Base-by-base conservation (phyloP, 2,113 vertebrate genomes). In the Oncorhynchus tshawytscha region DNA sequence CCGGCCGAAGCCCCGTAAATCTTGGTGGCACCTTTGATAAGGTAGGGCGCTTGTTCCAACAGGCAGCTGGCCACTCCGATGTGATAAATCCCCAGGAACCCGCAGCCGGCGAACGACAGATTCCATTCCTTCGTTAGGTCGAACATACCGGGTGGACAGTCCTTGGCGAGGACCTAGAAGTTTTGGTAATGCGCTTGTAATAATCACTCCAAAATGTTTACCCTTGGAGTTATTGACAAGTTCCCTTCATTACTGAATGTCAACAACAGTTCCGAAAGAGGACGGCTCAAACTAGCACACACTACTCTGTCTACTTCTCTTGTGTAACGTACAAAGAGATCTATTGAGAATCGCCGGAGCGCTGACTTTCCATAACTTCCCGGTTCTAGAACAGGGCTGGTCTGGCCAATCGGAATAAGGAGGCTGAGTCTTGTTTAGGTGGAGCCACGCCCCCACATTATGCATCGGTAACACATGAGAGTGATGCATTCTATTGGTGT, bases 31-130 rank as follows among this genome's bases (percentile, higher is more conserved):
- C 92, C 89, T 29, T 76, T 85, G 29, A 97, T 59, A 1, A 98
- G 85, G 79, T 92, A 92, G 0, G 96, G 96, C 1, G 96, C 96
- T 51, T 86, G 93, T 84, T 98, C 96, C 87, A 92, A 88, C 76
- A 97, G 87, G 67, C 96, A 97, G 77, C 86, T 92, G 72, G 95
- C 93, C 0, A 92, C 97, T 20, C 97, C 96, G 67, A 97, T 66
- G 87, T 97, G 93, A 72, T 98, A 98, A 71, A 95, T 87, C 5
- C 94, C 95, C 82, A 98, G 69, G 84, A 98, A 98, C 45, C 96
- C 96, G 84, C 96, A 97, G 5, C 96, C 97, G 1, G 92, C 91
- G 82, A 97, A 98, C 3, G 96, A 98, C 68, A 98, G 78, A 81
- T 92, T 97, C 96, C 96, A 97, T 79, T 92, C 93, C 39, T 73